These are phyloP conservation scores for Syngnathoides biaculeatus DNA, from an alignment of 2,113 vertebrate species.

Conservation along the genomic window DNA sequence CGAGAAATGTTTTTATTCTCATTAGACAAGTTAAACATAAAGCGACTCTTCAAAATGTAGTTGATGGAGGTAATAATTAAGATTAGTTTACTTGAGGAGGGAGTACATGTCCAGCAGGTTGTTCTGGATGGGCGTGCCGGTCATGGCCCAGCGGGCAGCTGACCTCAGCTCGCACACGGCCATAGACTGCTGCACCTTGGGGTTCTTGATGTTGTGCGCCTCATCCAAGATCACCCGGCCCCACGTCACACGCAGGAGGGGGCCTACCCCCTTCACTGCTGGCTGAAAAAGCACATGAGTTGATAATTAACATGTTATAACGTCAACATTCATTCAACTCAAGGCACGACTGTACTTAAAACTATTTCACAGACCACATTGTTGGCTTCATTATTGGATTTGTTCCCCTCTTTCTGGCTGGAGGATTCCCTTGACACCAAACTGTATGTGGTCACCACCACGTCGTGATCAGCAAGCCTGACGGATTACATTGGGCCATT, in stretches of 20 bases:
- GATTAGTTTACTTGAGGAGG: slow-evolving; percentile 80
- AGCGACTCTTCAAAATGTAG: background rate
- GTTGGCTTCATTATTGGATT: slow-evolving; percentile 61
- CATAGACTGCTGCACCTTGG: slow-evolving; percentile 85
- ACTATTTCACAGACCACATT: slow-evolving; percentile 56
- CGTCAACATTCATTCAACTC: too few species aligned
- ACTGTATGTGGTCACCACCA: slow-evolving; percentile 92
- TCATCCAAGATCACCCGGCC: slow-evolving; percentile 88
- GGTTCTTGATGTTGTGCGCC: slow-evolving; percentile 94
- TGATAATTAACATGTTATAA: too few species aligned
- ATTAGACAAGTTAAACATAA: too few species aligned
- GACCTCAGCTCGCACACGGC: slow-evolving; percentile 86
- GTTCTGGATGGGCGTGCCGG: slow-evolving; percentile 95
- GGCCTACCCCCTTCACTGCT: slow-evolving; percentile 38
- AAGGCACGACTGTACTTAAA: background rate
- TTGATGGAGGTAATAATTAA: background rate
- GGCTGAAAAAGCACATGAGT: slow-evolving; percentile 15
- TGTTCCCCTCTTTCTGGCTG: slow-evolving; percentile 74
- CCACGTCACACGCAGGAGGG: slow-evolving; percentile 83
- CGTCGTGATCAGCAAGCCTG: slow-evolving; percentile 83
- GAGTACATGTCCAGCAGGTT: slow-evolving; percentile 96
- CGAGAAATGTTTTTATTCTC: too few species aligned
- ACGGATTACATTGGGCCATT: background rate
- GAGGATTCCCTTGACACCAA: slow-evolving; percentile 87
- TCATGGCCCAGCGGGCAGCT: slow-evolving; percentile 87